Base-by-base conservation (phyloP, 2,888 invertebrate genomes). In the Drosophila quinaria region DNA sequence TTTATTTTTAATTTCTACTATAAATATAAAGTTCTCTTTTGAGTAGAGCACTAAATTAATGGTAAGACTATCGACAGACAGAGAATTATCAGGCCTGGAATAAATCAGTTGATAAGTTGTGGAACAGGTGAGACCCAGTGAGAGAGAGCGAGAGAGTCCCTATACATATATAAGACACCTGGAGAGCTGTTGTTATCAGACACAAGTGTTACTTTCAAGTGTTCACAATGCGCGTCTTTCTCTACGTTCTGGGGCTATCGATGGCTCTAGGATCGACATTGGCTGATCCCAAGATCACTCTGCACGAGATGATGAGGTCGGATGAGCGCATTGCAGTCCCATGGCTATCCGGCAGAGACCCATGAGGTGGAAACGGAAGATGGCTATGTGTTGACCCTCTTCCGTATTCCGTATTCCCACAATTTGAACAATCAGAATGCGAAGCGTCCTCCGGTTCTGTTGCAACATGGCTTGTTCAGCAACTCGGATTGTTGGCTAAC, bases 271-370 rank as follows among this genome's bases (percentile, higher is more conserved):
- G 56, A 17, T 42, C 39, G 15, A 64, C 61, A 8, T 59, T 41
- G 22, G 77, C 59, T 15, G 59, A 66, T 47, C 52, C 60, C 0
- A 17, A 66, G 0, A 47, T 42, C 11, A 37, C n/a, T 11, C 44
- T 86, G 33, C 70, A 42, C 5, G 66, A 67, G 15, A 73, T 86
- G 58, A 19, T 67, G 4, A 59, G 39, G n/a, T 71, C 86, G 73
- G 83, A 88, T 41, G 89, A 90, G n/a, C 87, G 91, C 2, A 90
- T 91, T 49, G 61, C n/a, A 62, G 95, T 42, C 76, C 10, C 81
- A 91, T 42, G 92, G 91, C 9, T 97, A 96, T 90, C 93, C 94
- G 0, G 94, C 95, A 0, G 96, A 97, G 91, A 94, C 94, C 0
- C 96, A 97, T 39, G 42, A 58, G 52, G 81, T 91, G 13, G 64